Conservation (phyloP, 2,888 invertebrate genomes). For the Caenorhabditis virilis region DNA sequence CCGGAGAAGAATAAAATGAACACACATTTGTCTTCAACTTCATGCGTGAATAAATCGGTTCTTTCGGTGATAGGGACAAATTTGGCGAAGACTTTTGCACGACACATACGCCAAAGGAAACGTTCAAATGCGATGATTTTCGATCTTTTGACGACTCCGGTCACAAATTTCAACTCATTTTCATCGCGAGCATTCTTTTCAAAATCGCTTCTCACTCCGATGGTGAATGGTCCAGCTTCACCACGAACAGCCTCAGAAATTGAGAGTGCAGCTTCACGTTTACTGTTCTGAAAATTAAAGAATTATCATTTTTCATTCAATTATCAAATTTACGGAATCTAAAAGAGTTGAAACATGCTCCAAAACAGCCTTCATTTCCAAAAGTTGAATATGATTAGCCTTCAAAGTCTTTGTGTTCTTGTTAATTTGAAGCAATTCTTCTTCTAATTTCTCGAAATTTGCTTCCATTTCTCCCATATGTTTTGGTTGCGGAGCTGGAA, state of each 20-base stretch:
- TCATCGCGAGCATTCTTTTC: constrained; percentile 47
- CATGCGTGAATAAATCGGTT: constrained; percentile 41
- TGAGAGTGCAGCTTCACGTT: constrained; percentile 54
- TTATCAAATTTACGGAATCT: constrained; percentile 39
- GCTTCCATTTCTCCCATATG: constrained; percentile 62
- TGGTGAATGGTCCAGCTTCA: constrained; percentile 43
- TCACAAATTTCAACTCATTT: constrained; percentile 77
- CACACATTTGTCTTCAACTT: constrained; percentile 90
- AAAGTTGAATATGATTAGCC: constrained; percentile 54
- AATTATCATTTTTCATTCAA: constrained; percentile 1
- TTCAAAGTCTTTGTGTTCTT: constrained; percentile 49
- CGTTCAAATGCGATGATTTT: constrained; percentile 92
- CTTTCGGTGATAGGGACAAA: constrained; percentile 47
- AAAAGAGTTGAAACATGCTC: constrained; percentile 50
- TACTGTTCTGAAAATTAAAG: constrained; percentile 37
- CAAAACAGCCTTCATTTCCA: constrained; percentile 60
- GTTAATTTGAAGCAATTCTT: constrained; percentile 58
- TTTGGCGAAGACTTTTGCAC: constrained; percentile 78
- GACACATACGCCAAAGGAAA: constrained; percentile 95
- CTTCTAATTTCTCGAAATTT: constrained; percentile 63
- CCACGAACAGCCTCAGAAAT: constrained; percentile 57
- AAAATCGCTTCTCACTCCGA: constrained; percentile 35
- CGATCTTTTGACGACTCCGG: constrained; percentile 91
- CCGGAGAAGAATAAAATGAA: constrained; percentile 83
- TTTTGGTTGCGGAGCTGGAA: constrained; percentile 59